Percentiles rank a stretch among this genome's conserved stretches.
phyloP scores from a whole-genome alignment of 2,888 invertebrate genomes.

The Bombylius discolor region DNA sequence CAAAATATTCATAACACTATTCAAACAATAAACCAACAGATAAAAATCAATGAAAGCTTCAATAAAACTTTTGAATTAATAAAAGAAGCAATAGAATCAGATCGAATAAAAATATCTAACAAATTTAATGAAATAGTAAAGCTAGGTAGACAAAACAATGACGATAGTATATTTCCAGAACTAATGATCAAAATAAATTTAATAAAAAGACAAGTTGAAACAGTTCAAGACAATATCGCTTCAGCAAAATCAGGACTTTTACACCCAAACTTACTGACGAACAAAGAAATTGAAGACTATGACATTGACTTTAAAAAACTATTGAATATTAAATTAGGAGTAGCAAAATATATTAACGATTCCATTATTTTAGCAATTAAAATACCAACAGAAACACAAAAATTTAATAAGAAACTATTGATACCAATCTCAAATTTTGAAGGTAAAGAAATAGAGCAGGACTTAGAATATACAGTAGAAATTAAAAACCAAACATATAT shows the following conservation, averaged over 20 bases:
- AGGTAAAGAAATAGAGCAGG: not conserved
- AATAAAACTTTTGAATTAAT: conserved; percentile 6
- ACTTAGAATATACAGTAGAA: not conserved
- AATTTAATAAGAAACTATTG: not conserved
- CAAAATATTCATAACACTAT: not conserved
- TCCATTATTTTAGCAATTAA: not conserved
- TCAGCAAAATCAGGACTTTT: conserved; percentile 3
- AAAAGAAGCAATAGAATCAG: not conserved
- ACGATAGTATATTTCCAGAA: not conserved
- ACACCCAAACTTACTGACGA: conserved; percentile 4
- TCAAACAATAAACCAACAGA: not conserved
- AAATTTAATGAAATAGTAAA: conserved; percentile 7
- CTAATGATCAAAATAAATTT: conserved; percentile 9
- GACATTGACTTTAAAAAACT: conserved; percentile 7
- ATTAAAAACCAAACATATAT: not conserved
- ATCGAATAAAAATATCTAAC: conserved; percentile 2
- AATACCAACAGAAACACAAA: not conserved
- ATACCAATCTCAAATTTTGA: not conserved
- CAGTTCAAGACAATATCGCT: conserved; percentile 6
- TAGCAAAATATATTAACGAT: conserved; percentile 3
- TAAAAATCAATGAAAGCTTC: conserved; percentile 6
- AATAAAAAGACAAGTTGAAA: conserved; percentile 8
- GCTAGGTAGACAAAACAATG: not conserved
- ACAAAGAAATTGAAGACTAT: conserved; percentile 4
- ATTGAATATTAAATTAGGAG: conserved; percentile 5